These are phyloP conservation scores for Vanessa tameamea DNA, from an alignment of 1,140 invertebrate species.

Conservation along the genomic window DNA sequence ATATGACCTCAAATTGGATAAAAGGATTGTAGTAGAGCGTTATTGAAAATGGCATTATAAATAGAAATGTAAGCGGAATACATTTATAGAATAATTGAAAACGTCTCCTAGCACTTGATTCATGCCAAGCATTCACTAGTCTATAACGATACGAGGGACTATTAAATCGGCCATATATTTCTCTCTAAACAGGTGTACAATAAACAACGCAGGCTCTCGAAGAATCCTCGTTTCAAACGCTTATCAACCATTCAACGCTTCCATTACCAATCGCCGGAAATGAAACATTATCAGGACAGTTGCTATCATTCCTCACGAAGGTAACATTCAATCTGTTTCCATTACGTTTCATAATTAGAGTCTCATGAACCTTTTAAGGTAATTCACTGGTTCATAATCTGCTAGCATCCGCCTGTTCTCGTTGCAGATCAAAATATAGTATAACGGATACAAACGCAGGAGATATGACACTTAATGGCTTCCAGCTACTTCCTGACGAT, in stretches of 20 bases:
- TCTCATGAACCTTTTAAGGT: slow-evolving; percentile 29
- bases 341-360: slow-evolving; percentile 43
- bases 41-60: background rate
- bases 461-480: slow-evolving; percentile 39
- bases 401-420: slow-evolving; percentile 38
- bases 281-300: slow-evolving; percentile 33
- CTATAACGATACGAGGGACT: slow-evolving; percentile 23
- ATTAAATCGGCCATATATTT: slow-evolving; percentile 34
- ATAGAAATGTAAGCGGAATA: background rate
- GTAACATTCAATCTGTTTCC: slow-evolving; percentile 34
- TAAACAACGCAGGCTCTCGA: slow-evolving; percentile 22
- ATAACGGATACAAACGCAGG: slow-evolving; percentile 41
- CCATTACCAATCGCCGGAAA: slow-evolving; percentile 42
- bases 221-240: slow-evolving; percentile 31
- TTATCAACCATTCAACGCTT: slow-evolving; percentile 39
- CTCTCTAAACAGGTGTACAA: slow-evolving; percentile 37
- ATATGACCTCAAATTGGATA: no score
- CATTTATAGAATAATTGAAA: slow-evolving; percentile 18
- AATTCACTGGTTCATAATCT: slow-evolving; percentile 43
- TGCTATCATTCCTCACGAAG: slow-evolving; percentile 36
- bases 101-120: slow-evolving; percentile 19
- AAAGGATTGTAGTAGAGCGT: no score
- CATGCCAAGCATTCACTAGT: slow-evolving; percentile 11
- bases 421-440: slow-evolving; percentile 40
- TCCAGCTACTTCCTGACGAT: slow-evolving; percentile 37